phyloP scores from a whole-genome alignment of 2,113 vertebrate species.

The Cottus gobio region DNA sequence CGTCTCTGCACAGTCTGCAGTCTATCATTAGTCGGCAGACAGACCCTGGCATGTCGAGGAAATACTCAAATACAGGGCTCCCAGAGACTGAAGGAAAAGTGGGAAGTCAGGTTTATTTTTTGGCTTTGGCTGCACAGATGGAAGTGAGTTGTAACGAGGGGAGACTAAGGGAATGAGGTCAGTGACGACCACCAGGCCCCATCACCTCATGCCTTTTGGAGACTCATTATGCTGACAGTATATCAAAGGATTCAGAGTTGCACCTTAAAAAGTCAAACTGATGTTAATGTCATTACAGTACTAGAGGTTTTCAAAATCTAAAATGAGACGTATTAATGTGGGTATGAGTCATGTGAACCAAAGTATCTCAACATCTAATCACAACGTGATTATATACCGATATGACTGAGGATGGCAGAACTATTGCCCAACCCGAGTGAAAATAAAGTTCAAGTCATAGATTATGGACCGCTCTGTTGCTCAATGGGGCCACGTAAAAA shows the following conservation, averaged over 20 bases:
- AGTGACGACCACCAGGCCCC: slow-evolving; percentile 13
- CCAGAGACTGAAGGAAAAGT: slow-evolving; percentile 54
- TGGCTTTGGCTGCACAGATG: slow-evolving; percentile 34
- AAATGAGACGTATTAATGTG: background rate
- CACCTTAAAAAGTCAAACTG: background rate
- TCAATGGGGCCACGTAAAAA: background rate
- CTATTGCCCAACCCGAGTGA: background rate
- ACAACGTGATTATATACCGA: background rate
- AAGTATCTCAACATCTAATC: background rate
- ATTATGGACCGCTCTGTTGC: background rate
- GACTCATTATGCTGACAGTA: background rate
- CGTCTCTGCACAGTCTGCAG: slow-evolving; percentile 41
- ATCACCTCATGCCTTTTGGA: background rate
- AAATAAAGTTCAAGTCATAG: background rate
- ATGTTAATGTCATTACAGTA: background rate
- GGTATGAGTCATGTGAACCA: background rate
- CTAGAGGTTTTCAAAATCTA: background rate
- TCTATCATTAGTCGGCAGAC: slow-evolving; percentile 68
- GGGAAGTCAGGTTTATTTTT: slow-evolving; percentile 6
- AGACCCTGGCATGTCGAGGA: slow-evolving; percentile 65
- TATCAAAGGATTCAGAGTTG: background rate
- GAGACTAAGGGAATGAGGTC: slow-evolving; percentile 31
- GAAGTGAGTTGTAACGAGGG: slow-evolving; percentile 40
- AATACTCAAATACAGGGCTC: slow-evolving; percentile 63
- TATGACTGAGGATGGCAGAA: background rate